A percentile compares a stretch with the other conserved stretches of the same genome.
Evolutionary conservation across 2,888 invertebrate species (phyloP).

Genomic region (Stenichneumon culpator): DNA sequence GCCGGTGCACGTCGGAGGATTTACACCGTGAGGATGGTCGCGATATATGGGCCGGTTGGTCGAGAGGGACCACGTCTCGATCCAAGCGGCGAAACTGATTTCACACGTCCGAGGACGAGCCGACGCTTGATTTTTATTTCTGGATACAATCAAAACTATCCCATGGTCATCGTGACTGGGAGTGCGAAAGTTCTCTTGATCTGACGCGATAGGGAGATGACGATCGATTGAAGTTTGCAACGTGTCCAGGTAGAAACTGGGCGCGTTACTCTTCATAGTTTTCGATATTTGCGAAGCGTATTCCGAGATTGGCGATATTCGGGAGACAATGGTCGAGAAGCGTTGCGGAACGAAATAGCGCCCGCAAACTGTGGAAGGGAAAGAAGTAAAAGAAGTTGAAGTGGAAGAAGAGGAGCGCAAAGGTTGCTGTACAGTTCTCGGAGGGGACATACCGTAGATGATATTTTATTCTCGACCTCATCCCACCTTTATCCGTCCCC

Average conservation of each 20-base stretch:
- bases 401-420: constrained; percentile 70
- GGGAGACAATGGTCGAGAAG: not conserved
- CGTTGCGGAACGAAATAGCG: constrained; percentile 5
- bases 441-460: constrained; percentile 80
- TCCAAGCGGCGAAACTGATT: constrained; percentile 12
- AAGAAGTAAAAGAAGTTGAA: constrained; percentile 50
- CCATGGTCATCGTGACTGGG: not conserved
- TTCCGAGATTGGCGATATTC: constrained; percentile 9
- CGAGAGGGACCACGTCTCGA: not conserved
- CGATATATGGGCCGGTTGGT: constrained; percentile 46
- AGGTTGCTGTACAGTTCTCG: constrained; percentile 73
- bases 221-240: not conserved
- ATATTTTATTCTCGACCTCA: constrained; percentile 80
- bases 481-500: constrained; percentile 42
- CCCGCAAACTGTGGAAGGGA: constrained; percentile 14
- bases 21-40: constrained; percentile 48
- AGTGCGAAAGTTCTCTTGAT: not conserved
- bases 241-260: not conserved
- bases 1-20: constrained; percentile 57
- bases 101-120: not conserved
- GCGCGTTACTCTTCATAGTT: not conserved
- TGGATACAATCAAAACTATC: not conserved
- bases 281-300: not conserved
- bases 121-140: not conserved
- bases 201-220: not conserved